Evolutionary conservation across 2,888 invertebrate genomes (phyloP).

Genomic region (Cyclophora punctaria): DNA sequence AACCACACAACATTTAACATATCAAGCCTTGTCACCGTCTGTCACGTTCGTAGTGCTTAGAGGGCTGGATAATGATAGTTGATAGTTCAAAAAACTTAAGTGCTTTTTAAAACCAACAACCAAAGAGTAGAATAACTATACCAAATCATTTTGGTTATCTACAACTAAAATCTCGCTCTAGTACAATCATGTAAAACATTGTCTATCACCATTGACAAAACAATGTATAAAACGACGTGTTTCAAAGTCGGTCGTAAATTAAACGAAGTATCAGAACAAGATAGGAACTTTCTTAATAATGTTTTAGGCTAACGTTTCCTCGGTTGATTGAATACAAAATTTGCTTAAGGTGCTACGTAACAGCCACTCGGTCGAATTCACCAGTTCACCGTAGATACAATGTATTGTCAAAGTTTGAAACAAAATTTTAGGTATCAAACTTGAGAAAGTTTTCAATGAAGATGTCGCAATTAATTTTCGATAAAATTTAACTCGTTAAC

Average conservation of each 20-base stretch:
- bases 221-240: no score
- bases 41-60: no score
- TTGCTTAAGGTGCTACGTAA: slow-evolving; percentile 39
- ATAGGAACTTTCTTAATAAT: slow-evolving; percentile 39
- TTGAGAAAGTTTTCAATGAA: slow-evolving; percentile 66
- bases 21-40: no score
- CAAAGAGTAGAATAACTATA: no score
- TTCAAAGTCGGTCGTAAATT: slow-evolving; percentile 17
- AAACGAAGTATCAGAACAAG: slow-evolving; percentile 29
- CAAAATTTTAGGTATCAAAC: slow-evolving; percentile 61
- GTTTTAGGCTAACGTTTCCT: slow-evolving; percentile 34
- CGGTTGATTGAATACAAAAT: slow-evolving; percentile 42
- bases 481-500: slow-evolving; percentile 73
- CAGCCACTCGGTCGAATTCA: slow-evolving; percentile 36
- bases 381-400: slow-evolving; percentile 35
- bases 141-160: no score
- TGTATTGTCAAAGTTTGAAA: slow-evolving; percentile 56
- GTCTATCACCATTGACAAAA: no score
- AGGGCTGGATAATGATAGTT: no score
- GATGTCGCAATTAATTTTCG: slow-evolving; percentile 74
- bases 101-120: no score
- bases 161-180: no score
- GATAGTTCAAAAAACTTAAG: no score
- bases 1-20: no score
- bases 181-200: no score